Conservation (phyloP, 2,113 vertebrate species). For the Apeltes quadracus region DNA sequence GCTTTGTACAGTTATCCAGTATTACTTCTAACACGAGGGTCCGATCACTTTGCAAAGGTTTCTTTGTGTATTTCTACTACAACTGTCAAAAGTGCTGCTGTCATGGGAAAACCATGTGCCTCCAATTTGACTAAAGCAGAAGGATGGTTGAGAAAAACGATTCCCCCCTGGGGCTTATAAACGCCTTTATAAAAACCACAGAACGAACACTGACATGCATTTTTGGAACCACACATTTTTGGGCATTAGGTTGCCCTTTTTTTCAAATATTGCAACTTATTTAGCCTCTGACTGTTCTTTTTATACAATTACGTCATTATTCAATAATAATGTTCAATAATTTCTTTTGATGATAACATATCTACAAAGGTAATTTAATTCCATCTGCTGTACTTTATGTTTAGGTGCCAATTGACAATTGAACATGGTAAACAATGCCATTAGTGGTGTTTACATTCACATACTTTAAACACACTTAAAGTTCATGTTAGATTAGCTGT, state of each 20-base stretch:
- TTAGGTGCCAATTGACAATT: background rate
- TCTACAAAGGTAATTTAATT: background rate
- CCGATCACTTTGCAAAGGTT: background rate
- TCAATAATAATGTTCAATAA: background rate
- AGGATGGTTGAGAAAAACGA: conserved; percentile 11
- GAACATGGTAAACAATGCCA: background rate
- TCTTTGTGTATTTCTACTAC: background rate
- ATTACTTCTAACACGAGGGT: background rate
- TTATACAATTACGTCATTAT: background rate
- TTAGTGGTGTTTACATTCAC: background rate
- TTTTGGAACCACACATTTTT: background rate
- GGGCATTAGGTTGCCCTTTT: background rate
- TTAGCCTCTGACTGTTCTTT: background rate
- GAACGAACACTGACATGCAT: conserved; percentile 6
- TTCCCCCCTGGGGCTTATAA: background rate
- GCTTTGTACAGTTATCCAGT: background rate
- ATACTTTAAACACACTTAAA: background rate
- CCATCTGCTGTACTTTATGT: background rate
- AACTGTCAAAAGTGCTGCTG: background rate
- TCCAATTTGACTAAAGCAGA: conserved; percentile 27
- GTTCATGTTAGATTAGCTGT: background rate
- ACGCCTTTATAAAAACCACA: conserved; percentile 20
- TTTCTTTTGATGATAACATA: background rate
- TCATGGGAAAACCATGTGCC: conserved; percentile 5
- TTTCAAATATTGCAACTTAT: background rate